These are phyloP conservation scores for Chaetodon auriga DNA, from an alignment of 2,113 vertebrate genomes.

Conservation along the genomic window DNA sequence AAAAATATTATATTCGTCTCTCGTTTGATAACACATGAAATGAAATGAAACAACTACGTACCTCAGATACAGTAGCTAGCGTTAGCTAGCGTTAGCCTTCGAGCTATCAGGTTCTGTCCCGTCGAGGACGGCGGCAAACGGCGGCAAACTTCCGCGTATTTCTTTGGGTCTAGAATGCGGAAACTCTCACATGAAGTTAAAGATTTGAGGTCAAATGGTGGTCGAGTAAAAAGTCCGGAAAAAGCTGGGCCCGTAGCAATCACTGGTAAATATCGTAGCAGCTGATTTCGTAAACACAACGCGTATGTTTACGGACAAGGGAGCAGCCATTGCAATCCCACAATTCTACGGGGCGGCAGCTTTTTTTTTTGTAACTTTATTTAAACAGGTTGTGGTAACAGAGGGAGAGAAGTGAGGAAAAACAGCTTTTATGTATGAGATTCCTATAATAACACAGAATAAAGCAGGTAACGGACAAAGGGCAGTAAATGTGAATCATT, in stretches of 20 bases:
- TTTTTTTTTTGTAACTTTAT: conserved; percentile 55
- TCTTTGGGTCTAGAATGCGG: neutral
- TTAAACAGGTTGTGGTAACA: neutral
- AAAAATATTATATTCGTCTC: accelerated
- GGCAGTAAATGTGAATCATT: neutral
- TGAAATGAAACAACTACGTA: conserved; percentile 2
- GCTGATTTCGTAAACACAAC: conserved; percentile 45
- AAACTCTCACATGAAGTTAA: neutral
- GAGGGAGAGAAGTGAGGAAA: neutral
- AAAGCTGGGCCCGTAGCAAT: neutral
- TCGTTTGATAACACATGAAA: neutral
- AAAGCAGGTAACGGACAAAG: neutral
- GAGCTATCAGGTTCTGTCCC: conserved; percentile 15
- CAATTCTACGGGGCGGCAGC: conserved; percentile 43
- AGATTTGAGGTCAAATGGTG: neutral
- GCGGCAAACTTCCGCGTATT: neutral
- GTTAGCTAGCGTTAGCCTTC: conserved; percentile 18
- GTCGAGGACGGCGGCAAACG: conserved; percentile 2
- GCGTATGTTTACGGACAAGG: conserved; percentile 72
- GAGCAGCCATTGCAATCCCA: conserved; percentile 83
- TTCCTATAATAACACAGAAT: neutral
- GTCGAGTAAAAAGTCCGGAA: accelerated
- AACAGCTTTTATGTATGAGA: neutral
- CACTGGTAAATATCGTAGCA: neutral
- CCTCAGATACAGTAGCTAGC: conserved; percentile 44